Base-by-base conservation (phyloP, 2,888 invertebrate genomes). In the Rhaphigaster nebulosa region DNA sequence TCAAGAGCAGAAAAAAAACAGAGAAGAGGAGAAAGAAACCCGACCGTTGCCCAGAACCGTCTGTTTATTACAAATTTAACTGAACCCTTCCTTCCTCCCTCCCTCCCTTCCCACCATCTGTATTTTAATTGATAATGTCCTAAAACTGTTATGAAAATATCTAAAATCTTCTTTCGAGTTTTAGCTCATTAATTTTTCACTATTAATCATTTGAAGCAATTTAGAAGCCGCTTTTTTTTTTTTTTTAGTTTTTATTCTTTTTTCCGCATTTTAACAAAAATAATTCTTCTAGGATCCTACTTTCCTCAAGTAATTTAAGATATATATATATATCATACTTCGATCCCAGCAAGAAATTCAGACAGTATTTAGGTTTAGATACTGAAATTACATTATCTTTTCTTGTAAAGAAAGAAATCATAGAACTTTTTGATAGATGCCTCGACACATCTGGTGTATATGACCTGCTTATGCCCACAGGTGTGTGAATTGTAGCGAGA, bases 91-190 rank as follows among this genome's bases (percentile, higher is more conserved):
- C n/a, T n/a, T n/a, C n/a, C n/a, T n/a, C n/a, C n/a, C n/a, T n/a
- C n/a, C n/a, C n/a, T n/a, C n/a, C n/a, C n/a, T n/a, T 29, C n/a
- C 10, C 65, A 65, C 26, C 80, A 12, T 41, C 26, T 41, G 41
- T 26, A 41, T 80, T 80, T 80, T 80, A 80, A 80, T 80, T 80
- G 41, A 45, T 41, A 45, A 80, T 80, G 80, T 65, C 65, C 8
- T 65, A 5, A 65, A 18, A 15, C 23, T 34, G 29, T 65, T 18
- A 65, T 80, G 41, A 80, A 80, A 41, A 80, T 80, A 80, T 41
- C 41, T 5, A 80, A 80, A 80, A 4, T 45, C 65, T 65, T 29
- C 15, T 60, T 29, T 38, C 2, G 38, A 80, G 65, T 34, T 41
- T 23, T 41, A 1, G 20, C 23, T 76, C 76, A 20, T 76, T 80